Evolutionary conservation across 2,113 vertebrate genomes (phyloP).

Genomic region (Otolemur garnettii): DNA sequence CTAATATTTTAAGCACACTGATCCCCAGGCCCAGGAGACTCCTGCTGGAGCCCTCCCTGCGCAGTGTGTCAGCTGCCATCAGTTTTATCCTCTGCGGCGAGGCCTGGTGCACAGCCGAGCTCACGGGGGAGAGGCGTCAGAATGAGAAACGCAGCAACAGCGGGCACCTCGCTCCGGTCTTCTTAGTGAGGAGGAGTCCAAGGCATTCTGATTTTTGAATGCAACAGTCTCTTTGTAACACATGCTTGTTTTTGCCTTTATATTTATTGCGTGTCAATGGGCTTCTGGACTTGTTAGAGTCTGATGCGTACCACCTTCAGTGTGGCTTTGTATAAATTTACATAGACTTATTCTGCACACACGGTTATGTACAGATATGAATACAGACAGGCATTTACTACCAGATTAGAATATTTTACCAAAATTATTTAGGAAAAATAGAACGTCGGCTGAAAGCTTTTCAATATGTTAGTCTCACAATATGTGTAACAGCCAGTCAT

Average conservation of each 20-base stretch:
- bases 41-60: constrained; percentile 87
- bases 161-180: not conserved
- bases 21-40: constrained; percentile 92
- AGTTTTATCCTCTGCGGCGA: constrained; percentile 82
- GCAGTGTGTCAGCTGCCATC: constrained; percentile 86
- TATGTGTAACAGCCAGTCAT: not conserved
- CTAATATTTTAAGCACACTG: constrained; percentile 94
- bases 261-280: constrained; percentile 16
- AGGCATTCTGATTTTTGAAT: not conserved
- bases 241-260: not conserved
- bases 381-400: not conserved
- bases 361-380: constrained; percentile 13
- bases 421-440: constrained; percentile 49
- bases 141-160: constrained; percentile 61
- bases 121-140: constrained; percentile 74
- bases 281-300: constrained; percentile 12
- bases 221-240: not conserved
- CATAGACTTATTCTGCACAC: not conserved
- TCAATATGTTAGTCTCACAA: not conserved
- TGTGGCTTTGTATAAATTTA: constrained; percentile 9
- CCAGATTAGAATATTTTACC: constrained; percentile 34
- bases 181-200: not conserved
- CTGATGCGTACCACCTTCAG: not conserved
- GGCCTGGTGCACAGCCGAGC: constrained; percentile 72
- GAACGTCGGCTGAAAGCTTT: constrained; percentile 13